Evolutionary conservation across 2,888 invertebrate genomes (phyloP), one percentile per base, ranked within the genome.

Genomic region (Physocephala rufipes): DNA sequence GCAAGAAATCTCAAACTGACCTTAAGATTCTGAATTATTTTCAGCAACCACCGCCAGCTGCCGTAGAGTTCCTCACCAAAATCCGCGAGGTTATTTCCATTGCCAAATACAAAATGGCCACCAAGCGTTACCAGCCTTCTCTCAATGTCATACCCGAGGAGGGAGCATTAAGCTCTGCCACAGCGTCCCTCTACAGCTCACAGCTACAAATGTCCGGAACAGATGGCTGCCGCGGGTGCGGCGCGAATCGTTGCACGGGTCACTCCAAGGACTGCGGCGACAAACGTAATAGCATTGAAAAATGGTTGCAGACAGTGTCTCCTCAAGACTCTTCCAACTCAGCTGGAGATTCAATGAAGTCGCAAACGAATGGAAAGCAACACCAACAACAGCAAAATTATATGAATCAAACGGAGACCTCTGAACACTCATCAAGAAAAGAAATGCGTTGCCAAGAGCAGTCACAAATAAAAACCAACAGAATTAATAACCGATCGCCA

Each of bases 1-100:
- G 28, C 30, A 9, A 19, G 24, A 24, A 13, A n/a, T 12, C 7
- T 2, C 30, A 30, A 24, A 26, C 59, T 9, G n/a, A 36, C 19
- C 30, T 1, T n/a, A 30, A 62, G 13, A 2, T 3, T 24, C 21
- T 1, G 21, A 26, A 1, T 58, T 24, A 58, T 43, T 71, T 75
- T 74, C 87, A 95, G 92, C 92, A 94, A 77, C 96, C 96, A 26
- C 96, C 96, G 61, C 93, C 94, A 55, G 95, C 95, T 68, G 96
- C 96, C 28, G 87, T 95, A 77, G 96, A 96, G 85, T 96, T 96
- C 84, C 88, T 96, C 65, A 89, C 91, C 1, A 95, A 95, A 88
- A 95, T 96, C 74, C 90, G 96, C 74, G 95, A 95, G 88, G 95
- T 96, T 7, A 95, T 96, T 78, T 89, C 94, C 55, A 92, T 95